These are phyloP conservation scores for Gambusia affinis DNA, from an alignment of 2,113 vertebrate genomes.

Conservation along the genomic window DNA sequence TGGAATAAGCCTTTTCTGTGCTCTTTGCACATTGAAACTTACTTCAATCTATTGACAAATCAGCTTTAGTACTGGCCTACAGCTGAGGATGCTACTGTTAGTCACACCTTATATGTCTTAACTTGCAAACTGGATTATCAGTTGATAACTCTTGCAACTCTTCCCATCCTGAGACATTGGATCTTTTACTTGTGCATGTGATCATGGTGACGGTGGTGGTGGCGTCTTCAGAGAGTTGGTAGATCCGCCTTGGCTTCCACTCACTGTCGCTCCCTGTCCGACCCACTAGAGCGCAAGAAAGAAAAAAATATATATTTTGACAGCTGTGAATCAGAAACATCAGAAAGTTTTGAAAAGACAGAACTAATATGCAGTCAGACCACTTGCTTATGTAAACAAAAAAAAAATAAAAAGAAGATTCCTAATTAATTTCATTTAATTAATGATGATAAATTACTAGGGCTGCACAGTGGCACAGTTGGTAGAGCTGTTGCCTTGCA, in stretches of 20 bases:
- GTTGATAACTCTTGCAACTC: neutral
- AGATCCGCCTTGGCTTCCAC: constrained; percentile 74
- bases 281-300: constrained; percentile 58
- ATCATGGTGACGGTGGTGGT: constrained; percentile 70
- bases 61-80: constrained; percentile 8
- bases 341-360: neutral
- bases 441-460: neutral
- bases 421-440: neutral
- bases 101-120: constrained; percentile 15
- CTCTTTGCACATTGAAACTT: constrained; percentile 14
- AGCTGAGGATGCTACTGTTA: constrained; percentile 33
- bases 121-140: neutral
- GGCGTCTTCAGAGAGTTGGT: constrained; percentile 78
- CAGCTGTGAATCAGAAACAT: neutral
- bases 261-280: constrained; percentile 61
- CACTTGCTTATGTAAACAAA: neutral
- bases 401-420: neutral
- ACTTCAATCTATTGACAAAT: constrained; percentile 22
- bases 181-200: constrained; percentile 14
- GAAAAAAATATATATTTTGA: neutral
- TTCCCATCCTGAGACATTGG: constrained; percentile 22
- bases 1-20: constrained; percentile 20
- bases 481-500: too few relatives aligned
- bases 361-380: neutral
- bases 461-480: too few relatives aligned